Percentiles rank a stretch among this genome's conserved stretches.
Conservation (phyloP, 1,140 invertebrate genomes). For the Camponotus floridanus region DNA sequence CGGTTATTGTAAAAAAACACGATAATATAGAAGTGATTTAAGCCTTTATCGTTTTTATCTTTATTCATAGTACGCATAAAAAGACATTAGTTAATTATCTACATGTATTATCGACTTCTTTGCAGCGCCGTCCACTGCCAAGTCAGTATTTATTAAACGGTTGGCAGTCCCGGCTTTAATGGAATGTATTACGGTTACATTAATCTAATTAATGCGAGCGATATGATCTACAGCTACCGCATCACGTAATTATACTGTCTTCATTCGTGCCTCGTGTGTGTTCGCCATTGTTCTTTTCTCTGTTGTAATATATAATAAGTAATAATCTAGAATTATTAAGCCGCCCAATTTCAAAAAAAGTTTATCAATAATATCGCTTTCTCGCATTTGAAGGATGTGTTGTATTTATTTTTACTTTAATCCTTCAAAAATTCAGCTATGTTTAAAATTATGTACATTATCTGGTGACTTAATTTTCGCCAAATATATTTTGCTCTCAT, state of each 20-base stretch:
- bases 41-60: slow-evolving; percentile 26
- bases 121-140: slow-evolving; percentile 13
- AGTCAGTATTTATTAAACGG: slow-evolving; percentile 48
- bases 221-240: slow-evolving; percentile 56
- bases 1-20: not conserved
- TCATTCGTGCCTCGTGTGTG: slow-evolving; percentile 12
- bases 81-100: slow-evolving; percentile 53
- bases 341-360: slow-evolving; percentile 76
- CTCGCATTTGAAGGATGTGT: slow-evolving; percentile 20
- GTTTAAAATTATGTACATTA: slow-evolving; percentile 45
- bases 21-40: slow-evolving; percentile 16
- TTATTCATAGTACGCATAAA: slow-evolving; percentile 44
- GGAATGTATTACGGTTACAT: slow-evolving; percentile 80
- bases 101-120: slow-evolving; percentile 27
- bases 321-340: slow-evolving; percentile 50
- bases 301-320: slow-evolving; percentile 12
- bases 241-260: slow-evolving; percentile 29
- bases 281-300: slow-evolving; percentile 11
- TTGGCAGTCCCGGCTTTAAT: slow-evolving; percentile 79
- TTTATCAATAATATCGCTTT: slow-evolving; percentile 59
- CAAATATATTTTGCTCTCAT: slow-evolving; percentile 1
- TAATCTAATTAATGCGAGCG: slow-evolving; percentile 73
- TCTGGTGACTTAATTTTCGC: not conserved
- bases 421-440: not conserved
- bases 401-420: slow-evolving; percentile 10